Base-by-base conservation (phyloP, 2,797 vertebrate genomes). In the Hoplostethus atlanticus region DNA sequence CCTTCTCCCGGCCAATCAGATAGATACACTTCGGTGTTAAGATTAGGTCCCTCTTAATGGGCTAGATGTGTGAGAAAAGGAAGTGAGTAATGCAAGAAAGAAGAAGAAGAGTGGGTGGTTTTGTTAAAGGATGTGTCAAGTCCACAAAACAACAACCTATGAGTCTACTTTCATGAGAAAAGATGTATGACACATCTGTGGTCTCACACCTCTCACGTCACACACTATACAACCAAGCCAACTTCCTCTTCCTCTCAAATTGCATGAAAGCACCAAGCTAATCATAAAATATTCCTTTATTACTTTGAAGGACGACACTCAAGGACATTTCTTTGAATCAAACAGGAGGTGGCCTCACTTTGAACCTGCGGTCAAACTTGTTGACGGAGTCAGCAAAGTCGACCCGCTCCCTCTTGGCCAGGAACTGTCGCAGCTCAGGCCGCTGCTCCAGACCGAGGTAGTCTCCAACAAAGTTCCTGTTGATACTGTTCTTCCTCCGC, bases 331-430 rank as follows among this genome's bases (percentile, higher is more conserved):
- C 21, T 53, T 53, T 13, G 40, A 28, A 60, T 46, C 36, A 38
- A 21, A 17, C 5, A 30, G 25, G 36, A 28, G 11, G 11, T 47
- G 13, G 36, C 25, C 47, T 75, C 79, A 99, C 98, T 96, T 99
- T 99, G 90, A 99, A 99, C 68, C 98, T 96, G 61, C 98, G 95
- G 91, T 99, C 97, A 0, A 96, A 99, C 91, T 99, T 99, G 58
- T 90, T 98, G 89, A 99, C 89, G 0, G 96, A 98, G 79, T 99
- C 96, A 0, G 98, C 96, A 0, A 99, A 99, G 84, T 99, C 98
- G 0, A 99, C 65, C 0, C 97, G 92, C 68, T 99, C 98, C 55
- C 98, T 92, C 91, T 97, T 99, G 85, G 92, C 72, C 83, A 99
- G 93, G 88, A 99, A 99, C 92, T 97, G 97, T 0, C 97, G 91